Evolutionary conservation across 35 echinoderm and acorn worm species (phyloP).

Genomic region (Stichopus chloronotus): DNA sequence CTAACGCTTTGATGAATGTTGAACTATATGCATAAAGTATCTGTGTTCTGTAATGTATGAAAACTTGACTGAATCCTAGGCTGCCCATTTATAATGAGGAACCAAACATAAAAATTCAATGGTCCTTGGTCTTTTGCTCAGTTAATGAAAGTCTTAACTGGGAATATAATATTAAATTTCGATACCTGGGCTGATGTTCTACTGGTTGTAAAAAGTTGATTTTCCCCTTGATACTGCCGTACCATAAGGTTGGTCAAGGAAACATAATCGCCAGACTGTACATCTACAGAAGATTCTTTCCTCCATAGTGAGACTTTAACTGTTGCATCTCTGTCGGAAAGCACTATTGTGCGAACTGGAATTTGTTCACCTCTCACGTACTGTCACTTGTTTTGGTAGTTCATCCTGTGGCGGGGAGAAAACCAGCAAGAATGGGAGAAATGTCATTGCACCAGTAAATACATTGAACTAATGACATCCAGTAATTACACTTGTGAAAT

Average conservation of each 20-base stretch:
- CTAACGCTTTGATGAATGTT: neutral
- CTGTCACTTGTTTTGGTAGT: too few species aligned
- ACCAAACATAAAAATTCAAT: neutral
- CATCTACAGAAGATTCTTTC: too few species aligned
- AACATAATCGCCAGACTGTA: too few species aligned
- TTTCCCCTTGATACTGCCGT: neutral
- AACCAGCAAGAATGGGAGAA: too few species aligned
- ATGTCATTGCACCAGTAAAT: neutral
- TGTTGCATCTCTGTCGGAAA: neutral
- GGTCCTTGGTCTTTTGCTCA: too few species aligned
- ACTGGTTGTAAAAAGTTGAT: neutral
- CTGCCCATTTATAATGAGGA: neutral
- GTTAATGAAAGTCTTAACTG: too few species aligned
- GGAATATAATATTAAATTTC: too few species aligned
- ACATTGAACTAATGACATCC: too few species aligned
- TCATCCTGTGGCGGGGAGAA: too few species aligned
- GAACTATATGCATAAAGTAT: neutral
- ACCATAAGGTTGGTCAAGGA: too few species aligned
- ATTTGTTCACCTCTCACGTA: neutral
- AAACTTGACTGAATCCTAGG: neutral
- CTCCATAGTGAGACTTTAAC: too few species aligned
- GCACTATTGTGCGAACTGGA: neutral
- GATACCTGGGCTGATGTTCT: neutral
- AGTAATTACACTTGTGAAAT: too few species aligned
- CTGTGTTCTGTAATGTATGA: neutral